Conservation (phyloP, 2,113 vertebrate species). For the Alectura lathami region DNA sequence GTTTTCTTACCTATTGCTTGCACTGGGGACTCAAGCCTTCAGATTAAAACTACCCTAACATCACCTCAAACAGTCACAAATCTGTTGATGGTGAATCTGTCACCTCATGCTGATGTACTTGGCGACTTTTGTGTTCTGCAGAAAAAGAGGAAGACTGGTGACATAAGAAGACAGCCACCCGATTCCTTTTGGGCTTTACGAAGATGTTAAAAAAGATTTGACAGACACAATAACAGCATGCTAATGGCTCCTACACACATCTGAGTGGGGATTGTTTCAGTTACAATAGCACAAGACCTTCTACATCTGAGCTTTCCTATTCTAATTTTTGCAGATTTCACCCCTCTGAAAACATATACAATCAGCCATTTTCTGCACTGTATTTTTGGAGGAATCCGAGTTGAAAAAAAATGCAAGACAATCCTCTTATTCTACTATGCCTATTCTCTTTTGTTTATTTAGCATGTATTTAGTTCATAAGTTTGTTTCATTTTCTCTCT, state of each 20-base stretch:
- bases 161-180: background rate
- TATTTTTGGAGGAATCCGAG: background rate
- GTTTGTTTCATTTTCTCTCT: conserved; percentile 17
- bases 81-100: background rate
- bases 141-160: background rate
- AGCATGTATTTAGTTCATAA: background rate
- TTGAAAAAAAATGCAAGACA: background rate
- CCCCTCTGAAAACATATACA: background rate
- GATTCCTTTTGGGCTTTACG: background rate
- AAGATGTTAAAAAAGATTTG: background rate
- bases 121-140: background rate
- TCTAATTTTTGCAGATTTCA: background rate
- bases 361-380: background rate
- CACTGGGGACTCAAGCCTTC: background rate
- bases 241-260: background rate
- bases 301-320: background rate
- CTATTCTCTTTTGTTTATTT: background rate
- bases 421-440: background rate
- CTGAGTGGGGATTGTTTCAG: background rate
- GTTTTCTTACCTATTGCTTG: background rate
- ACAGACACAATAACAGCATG: background rate
- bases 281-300: background rate
- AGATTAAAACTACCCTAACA: background rate
- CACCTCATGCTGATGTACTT: background rate
- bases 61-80: background rate